Base-by-base conservation (phyloP, 2,797 vertebrate species). In the Arctocebus calabarensis region DNA sequence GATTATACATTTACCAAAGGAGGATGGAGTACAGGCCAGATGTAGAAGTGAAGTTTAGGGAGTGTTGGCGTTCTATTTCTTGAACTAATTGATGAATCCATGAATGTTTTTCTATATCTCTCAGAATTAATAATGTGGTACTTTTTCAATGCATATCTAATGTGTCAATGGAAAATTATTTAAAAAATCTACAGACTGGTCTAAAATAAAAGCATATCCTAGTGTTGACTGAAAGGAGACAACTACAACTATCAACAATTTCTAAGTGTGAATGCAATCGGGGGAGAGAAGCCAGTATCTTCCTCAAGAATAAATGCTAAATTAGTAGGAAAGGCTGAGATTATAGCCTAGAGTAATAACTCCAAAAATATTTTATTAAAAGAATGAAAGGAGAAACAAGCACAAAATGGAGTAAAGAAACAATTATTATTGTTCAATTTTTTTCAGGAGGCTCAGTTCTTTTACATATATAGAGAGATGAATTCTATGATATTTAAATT, bases 331-430 rank as follows among this genome's bases (percentile, higher is more conserved):
- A 94, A 87, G 25, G 4, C 25, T 64, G 62, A 77, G 25, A 37
- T 17, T 64, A 66, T 16, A 84, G 22, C 22, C 12, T 79, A 57
- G 43, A 57, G 8, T 62, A 90, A 48, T 92, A 92, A 79, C 7
- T 75, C 48, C 94, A 29, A 75, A 52, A 66, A 75, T 45, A 34
- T 64, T 86, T 86, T 95, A 75, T 85, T 85, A 55, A 85, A 91
- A 71, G 48, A 90, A 90, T 81, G 12, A 71, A 92, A 48, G 4
- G 66, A 5, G 13, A 7, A 68, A 61, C 2, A 52, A 62, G 66
- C 81, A 77, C 0, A 89, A 10, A 19, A 75, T 9, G 34, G 13
- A 91, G 78, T 20, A 82, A 78, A 82, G 29, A 81, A 91, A 40
- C 20, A 93, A 90, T 71, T 55, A 57, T 61, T 37, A 19, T n/a